Evolutionary conservation across 2,113 vertebrate genomes (phyloP), one percentile per base, ranked within the genome.

Genomic region (Pogonocichla stellata): DNA sequence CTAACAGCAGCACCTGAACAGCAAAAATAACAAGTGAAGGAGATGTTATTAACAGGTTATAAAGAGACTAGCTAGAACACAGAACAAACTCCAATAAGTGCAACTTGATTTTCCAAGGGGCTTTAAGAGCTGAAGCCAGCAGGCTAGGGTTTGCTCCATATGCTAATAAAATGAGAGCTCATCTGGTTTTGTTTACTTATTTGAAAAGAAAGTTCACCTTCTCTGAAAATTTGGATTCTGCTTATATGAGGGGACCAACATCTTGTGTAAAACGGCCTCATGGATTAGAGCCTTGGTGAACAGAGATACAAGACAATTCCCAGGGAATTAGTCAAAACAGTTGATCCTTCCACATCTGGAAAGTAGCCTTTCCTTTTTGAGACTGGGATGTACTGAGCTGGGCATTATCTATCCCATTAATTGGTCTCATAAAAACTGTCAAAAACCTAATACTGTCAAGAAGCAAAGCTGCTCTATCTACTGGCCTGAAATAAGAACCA

Each of bases 1-100:
- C 84, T 90, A 95, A 91, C 26, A 87, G 80, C 88, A 94, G 86
- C 86, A 93, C 57, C 95, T 91, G 72, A 42, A 81, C 2, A 85
- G 78, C 81, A 92, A 85, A 90, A 80, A 80, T 57, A 87, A 75
- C 53, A 91, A 56, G 72, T 64, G 72, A 94, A 88, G 56, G 48
- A 91, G n/a, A 70, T 40, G 26, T 70, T 89, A 85, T 38, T 54
- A 83, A 83, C 38, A 88, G 29, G 24, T 82, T 34, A 88, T 26
- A 25, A 81, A 69, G 25, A 81, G 25, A 81, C 47, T 45, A 53
- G 33, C 62, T 57, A 8, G 6, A 61, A 80, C 9, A 85, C 15
- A 43, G 51, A 81, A 23, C 18, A 86, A 71, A 86, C 34, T 64
- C 43, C 36, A 47, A 16, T 20, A 62, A 66, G 26, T n/a, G 8